A percentile compares a stretch with the other conserved stretches of the same genome.
Conservation (phyloP, 2,797 vertebrate species). For the Muscicapa comitata region DNA sequence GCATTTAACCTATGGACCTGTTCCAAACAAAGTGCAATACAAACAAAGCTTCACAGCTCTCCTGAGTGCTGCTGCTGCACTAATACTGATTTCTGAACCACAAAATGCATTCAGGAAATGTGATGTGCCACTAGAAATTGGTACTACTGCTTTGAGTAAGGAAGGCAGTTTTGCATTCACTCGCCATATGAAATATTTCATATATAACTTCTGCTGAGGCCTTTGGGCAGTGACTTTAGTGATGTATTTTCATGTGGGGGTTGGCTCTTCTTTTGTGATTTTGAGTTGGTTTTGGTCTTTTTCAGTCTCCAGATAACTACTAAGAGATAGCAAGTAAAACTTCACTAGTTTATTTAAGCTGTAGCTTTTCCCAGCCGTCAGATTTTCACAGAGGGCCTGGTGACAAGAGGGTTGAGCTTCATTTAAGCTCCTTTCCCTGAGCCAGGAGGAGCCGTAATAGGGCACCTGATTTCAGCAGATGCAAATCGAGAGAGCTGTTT, state of each 20-base stretch:
- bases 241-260: background rate
- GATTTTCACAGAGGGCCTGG: background rate
- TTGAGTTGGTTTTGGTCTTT: background rate
- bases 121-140: accelerated
- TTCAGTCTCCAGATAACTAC: background rate
- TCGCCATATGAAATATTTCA: background rate
- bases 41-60: background rate
- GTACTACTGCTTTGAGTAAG: background rate
- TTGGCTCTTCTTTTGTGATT: background rate
- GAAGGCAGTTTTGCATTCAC: background rate
- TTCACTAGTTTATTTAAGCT: background rate
- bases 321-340: background rate
- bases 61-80: background rate
- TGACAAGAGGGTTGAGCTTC: background rate
- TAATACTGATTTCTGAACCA: background rate
- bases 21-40: background rate
- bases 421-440: background rate
- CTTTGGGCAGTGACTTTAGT: background rate
- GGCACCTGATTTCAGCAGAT: background rate
- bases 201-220: background rate
- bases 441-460: background rate
- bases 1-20: background rate
- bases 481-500: accelerated
- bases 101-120: background rate
- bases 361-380: background rate